Percentiles rank a stretch among this genome's conserved stretches.
phyloP scores from a whole-genome alignment of 1,140 invertebrate genomes.

The Bradynema listronoti region DNA sequence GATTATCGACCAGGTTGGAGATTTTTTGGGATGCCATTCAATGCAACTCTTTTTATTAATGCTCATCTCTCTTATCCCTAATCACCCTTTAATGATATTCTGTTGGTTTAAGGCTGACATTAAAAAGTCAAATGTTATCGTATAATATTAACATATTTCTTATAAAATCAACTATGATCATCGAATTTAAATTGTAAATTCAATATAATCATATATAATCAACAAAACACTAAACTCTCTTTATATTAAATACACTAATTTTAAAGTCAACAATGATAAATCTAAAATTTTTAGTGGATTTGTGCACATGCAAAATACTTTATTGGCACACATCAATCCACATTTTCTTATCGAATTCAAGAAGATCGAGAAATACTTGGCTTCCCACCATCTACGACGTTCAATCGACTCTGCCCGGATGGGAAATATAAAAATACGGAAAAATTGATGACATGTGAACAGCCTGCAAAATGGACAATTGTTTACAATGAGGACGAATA shows the following conservation, averaged over 20 bases:
- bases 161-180: too few species aligned
- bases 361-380: conserved; percentile 91
- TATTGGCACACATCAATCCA: conserved; percentile 84
- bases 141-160: too few species aligned
- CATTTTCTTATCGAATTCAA: conserved; percentile 89
- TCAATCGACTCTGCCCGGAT: conserved; percentile 73
- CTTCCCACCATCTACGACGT: conserved; percentile 73
- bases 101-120: too few species aligned
- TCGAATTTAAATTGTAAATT: too few species aligned
- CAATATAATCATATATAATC: too few species aligned
- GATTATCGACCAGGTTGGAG: conserved; percentile 75
- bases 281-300: conserved; percentile 71
- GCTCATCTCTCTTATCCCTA: too few species aligned
- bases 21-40: background rate
- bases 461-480: conserved; percentile 61
- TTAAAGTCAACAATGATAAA: too few species aligned
- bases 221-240: too few species aligned
- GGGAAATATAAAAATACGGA: conserved; percentile 57
- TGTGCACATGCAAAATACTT: conserved; percentile 79
- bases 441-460: conserved; percentile 58
- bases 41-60: background rate
- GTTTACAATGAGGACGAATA: too few species aligned
- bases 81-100: too few species aligned
- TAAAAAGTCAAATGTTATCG: too few species aligned
- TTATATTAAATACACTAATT: too few species aligned